phyloP scores from a whole-genome alignment of 2,113 vertebrate genomes.

The Gasterosteus nipponicus region DNA sequence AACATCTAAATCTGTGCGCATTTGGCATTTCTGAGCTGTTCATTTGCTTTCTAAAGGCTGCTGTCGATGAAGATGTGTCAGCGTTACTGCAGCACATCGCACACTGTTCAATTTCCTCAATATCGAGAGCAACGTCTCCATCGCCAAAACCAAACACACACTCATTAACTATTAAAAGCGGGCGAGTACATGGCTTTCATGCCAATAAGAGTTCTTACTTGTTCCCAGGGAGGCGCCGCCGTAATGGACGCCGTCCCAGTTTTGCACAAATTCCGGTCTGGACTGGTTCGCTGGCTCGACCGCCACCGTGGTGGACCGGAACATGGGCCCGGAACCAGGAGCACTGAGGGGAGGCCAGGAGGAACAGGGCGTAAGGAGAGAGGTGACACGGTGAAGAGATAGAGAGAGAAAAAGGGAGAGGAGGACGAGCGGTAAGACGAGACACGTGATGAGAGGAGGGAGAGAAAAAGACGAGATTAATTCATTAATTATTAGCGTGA shows the following conservation, averaged over 20 bases:
- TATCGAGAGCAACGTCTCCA: slow-evolving; percentile 46
- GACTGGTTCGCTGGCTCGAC: slow-evolving; percentile 55
- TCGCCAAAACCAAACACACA: slow-evolving; percentile 58
- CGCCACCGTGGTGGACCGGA: slow-evolving; percentile 75
- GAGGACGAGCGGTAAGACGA: neutral
- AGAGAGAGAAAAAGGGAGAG: neutral
- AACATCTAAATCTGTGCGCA: neutral
- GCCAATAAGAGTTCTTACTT: slow-evolving; percentile 49
- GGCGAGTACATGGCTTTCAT: slow-evolving; percentile 16
- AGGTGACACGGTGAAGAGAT: neutral
- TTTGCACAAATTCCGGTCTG: slow-evolving; percentile 33
- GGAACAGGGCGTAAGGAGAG: neutral
- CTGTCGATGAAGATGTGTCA: slow-evolving; percentile 27
- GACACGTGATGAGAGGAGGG: neutral
- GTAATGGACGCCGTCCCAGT: slow-evolving; percentile 36
- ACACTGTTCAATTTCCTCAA: slow-evolving; percentile 47
- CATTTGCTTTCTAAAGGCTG: neutral
- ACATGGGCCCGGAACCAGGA: slow-evolving; percentile 78
- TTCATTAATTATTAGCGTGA: no score
- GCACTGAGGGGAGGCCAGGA: slow-evolving; percentile 56
- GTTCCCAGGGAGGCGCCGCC: slow-evolving; percentile 37
- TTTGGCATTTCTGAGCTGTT: slow-evolving; percentile 5
- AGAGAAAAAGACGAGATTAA: no score
- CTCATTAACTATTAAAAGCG: slow-evolving; percentile 60
- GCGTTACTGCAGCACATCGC: slow-evolving; percentile 7